Evolutionary conservation across 2,888 invertebrate species (phyloP).

Genomic region (Mesochorus sp.): DNA sequence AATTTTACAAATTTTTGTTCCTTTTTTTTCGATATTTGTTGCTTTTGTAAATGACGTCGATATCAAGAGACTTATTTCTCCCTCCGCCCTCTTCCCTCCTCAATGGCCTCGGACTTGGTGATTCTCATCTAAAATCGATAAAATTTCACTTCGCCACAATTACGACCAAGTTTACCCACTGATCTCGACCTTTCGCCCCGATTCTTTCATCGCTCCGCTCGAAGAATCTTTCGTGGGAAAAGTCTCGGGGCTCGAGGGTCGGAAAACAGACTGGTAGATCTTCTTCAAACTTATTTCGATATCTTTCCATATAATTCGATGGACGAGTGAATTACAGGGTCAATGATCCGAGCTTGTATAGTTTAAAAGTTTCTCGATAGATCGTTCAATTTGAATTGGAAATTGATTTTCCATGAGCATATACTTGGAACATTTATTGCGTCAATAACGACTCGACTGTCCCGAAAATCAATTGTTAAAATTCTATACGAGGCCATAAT

Average conservation of each 20-base stretch:
- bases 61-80: background rate
- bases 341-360: background rate
- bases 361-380: too few relatives aligned
- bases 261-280: conserved; percentile 4
- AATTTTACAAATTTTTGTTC: too few relatives aligned
- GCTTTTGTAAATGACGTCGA: too few relatives aligned
- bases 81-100: too few relatives aligned
- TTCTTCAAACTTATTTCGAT: conserved; percentile 16
- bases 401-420: too few relatives aligned
- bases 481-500: background rate
- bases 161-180: conserved; percentile 53
- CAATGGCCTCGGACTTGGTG: too few relatives aligned
- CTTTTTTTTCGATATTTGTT: too few relatives aligned
- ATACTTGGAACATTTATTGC: too few relatives aligned
- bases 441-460: background rate
- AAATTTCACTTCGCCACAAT: conserved; percentile 58
- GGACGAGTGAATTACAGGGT: conserved; percentile 3
- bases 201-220: conserved; percentile 2
- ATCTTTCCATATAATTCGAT: conserved; percentile 3
- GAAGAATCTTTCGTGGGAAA: conserved; percentile 32
- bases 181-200: conserved; percentile 29
- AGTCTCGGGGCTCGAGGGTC: background rate
- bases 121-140: conserved; percentile 48
- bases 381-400: too few relatives aligned
- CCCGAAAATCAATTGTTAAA: background rate